Conservation (phyloP, 2,888 invertebrate species). For the Carterocephalus palaemon region DNA sequence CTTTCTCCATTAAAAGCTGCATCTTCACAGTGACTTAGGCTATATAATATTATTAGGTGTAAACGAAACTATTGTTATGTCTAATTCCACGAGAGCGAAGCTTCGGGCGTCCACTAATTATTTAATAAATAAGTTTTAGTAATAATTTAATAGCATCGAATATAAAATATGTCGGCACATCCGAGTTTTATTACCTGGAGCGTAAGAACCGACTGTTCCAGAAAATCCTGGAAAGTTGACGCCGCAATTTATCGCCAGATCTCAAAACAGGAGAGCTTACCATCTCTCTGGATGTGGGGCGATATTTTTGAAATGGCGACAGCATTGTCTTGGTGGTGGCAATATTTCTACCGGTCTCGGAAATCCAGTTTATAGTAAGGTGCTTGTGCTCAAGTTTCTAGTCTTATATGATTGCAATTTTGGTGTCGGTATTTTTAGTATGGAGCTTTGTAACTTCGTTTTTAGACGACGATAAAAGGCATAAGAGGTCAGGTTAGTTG, state of each 20-base stretch:
- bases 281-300: conserved; percentile 8
- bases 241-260: conserved; percentile 22
- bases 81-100: too few species aligned
- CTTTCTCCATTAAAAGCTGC: too few species aligned
- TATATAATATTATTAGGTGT: too few species aligned
- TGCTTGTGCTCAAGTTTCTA: conserved; percentile 9
- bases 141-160: conserved; percentile 10
- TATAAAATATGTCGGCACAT: conserved; percentile 11
- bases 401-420: too few species aligned
- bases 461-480: too few species aligned
- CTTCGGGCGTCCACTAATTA: too few species aligned
- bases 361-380: conserved; percentile 12
- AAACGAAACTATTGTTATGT: too few species aligned
- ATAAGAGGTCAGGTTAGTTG: too few species aligned
- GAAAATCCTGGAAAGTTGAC: conserved; percentile 18
- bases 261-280: conserved; percentile 25
- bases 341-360: conserved; percentile 13
- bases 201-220: conserved; percentile 11
- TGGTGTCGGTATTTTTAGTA: too few species aligned
- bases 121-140: too few species aligned
- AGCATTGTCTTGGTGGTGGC: conserved; percentile 12
- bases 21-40: too few species aligned
- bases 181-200: conserved; percentile 14
- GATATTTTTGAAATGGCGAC: conserved; percentile 20
- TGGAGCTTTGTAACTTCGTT: too few species aligned